Evolutionary conservation across 2,888 invertebrate species (phyloP).

Genomic region (Lordiphosa fenestrarum): DNA sequence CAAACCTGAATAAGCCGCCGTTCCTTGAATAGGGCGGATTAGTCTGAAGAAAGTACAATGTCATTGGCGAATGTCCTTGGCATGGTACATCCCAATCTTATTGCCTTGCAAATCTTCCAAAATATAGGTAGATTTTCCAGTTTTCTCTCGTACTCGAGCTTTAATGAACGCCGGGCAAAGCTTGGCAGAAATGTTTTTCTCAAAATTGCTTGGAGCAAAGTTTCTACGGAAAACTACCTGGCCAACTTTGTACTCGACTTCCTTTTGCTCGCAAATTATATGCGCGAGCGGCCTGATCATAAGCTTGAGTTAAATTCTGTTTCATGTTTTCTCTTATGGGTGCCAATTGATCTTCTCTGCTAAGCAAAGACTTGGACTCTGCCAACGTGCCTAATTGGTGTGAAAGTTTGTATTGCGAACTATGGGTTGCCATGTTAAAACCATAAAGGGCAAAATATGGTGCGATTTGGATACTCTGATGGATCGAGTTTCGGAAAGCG

Average conservation of each 20-base stretch:
- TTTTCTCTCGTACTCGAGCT: neutral
- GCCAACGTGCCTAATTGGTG: neutral
- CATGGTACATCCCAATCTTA: neutral
- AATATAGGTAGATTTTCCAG: neutral
- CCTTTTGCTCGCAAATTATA: neutral
- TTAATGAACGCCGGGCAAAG: neutral
- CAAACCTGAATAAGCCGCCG: neutral
- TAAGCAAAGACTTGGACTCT: neutral
- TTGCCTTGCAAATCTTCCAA: conserved; percentile 4
- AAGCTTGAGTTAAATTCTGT: too few species aligned
- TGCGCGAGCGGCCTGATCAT: too few species aligned
- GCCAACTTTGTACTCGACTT: neutral
- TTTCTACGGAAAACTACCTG: neutral
- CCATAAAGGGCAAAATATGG: neutral
- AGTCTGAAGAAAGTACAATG: neutral
- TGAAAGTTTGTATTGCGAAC: neutral
- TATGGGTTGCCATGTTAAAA: neutral
- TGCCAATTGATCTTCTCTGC: neutral
- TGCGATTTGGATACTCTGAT: neutral
- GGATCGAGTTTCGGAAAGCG: neutral
- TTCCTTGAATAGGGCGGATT: too few species aligned
- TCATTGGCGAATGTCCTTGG: neutral
- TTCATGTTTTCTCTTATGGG: neutral
- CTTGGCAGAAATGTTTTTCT: neutral
- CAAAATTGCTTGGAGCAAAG: neutral